phyloP scores from a whole-genome alignment of 2,888 invertebrate species.

The Coenonympha arcania region DNA sequence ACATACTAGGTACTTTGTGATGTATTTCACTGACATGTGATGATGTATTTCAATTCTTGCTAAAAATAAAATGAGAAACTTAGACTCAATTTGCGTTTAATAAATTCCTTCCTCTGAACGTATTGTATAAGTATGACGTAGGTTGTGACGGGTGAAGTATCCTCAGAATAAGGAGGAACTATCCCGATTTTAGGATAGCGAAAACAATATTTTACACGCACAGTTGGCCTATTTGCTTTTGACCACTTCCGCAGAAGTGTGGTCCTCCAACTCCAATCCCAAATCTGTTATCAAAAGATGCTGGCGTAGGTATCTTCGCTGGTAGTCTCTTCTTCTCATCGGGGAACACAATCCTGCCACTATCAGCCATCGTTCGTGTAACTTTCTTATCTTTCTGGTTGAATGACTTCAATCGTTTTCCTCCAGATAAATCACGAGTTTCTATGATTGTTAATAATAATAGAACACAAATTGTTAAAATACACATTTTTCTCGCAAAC shows the following conservation, averaged over 20 bases:
- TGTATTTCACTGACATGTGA: no score
- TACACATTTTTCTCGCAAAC: not conserved
- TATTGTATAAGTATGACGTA: no score
- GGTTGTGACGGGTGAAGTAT: no score
- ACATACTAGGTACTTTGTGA: no score
- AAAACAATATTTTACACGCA: no score
- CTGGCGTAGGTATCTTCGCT: not conserved
- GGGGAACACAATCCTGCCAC: not conserved
- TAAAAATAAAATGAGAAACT: no score
- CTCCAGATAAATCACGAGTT: not conserved
- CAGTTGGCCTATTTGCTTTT: not conserved
- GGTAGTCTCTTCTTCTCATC: not conserved
- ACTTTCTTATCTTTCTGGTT: not conserved
- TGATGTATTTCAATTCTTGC: no score
- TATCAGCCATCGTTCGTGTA: not conserved
- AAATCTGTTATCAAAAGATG: not conserved
- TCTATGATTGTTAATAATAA: not conserved
- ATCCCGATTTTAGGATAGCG: no score
- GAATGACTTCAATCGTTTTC: no score
- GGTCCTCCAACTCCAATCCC: not conserved
- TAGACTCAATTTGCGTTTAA: no score
- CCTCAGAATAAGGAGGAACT: no score
- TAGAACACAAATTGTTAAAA: not conserved
- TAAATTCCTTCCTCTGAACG: no score
- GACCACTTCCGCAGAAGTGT: not conserved